These are phyloP conservation scores for Saguinus imperator DNA, from an alignment of 2,113 vertebrate species.

Conservation along the genomic window DNA sequence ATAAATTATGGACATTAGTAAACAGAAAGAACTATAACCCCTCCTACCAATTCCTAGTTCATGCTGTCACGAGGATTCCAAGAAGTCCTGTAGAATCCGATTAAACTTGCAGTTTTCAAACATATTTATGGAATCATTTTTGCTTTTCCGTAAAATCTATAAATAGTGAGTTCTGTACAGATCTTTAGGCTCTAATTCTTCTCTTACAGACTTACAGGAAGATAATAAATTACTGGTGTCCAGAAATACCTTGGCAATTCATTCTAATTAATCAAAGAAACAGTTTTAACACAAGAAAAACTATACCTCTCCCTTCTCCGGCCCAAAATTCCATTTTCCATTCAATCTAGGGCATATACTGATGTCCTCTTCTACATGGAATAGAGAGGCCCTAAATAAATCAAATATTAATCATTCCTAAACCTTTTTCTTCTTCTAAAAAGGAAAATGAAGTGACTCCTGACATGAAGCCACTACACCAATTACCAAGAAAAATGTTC, in stretches of 20 bases:
- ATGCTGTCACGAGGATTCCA: background rate
- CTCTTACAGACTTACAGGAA: background rate
- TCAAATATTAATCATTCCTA: background rate
- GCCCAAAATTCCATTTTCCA: background rate
- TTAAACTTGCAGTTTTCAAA: background rate
- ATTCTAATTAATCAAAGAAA: background rate
- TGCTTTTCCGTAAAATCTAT: background rate
- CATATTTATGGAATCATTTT: background rate
- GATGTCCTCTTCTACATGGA: background rate
- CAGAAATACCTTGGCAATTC: slow-evolving; percentile 22
- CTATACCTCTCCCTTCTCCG: background rate
- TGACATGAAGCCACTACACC: background rate
- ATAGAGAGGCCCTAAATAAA: slow-evolving; percentile 13
- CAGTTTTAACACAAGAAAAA: background rate
- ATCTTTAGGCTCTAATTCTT: background rate
- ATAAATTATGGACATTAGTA: fast-evolving
- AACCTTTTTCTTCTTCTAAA: slow-evolving; percentile 9
- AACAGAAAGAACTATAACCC: background rate
- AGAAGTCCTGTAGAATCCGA: background rate
- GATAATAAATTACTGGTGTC: background rate
- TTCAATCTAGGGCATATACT: background rate
- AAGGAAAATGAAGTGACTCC: background rate
- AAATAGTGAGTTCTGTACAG: background rate
- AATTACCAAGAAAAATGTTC: slow-evolving; percentile 48
- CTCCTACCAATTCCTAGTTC: background rate